A percentile compares a stretch with the other conserved stretches of the same genome.
Conservation (phyloP, 2,797 vertebrate genomes). For the Numenius phaeopus region DNA sequence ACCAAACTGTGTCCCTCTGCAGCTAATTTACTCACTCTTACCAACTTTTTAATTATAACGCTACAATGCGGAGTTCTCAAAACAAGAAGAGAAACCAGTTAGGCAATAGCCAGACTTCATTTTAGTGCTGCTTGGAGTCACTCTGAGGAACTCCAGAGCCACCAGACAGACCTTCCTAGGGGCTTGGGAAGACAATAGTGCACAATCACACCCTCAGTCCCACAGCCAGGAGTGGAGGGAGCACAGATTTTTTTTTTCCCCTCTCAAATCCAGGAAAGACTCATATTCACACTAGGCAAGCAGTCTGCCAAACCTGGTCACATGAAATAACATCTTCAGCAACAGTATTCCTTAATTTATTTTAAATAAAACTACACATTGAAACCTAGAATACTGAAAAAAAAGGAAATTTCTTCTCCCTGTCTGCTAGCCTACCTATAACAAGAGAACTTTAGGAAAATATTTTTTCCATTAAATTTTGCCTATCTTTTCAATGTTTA, state of each 20-base stretch:
- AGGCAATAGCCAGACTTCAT: not conserved
- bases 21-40: not conserved
- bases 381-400: not conserved
- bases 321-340: not conserved
- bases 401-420: not conserved
- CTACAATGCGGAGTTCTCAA: not conserved
- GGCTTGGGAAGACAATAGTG: not conserved
- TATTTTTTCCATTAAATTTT: not conserved
- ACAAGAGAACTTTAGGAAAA: not conserved
- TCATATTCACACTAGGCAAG: not conserved
- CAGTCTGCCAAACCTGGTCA: not conserved
- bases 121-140: not conserved
- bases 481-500: slow-evolving; percentile 17
- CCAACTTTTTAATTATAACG: not conserved
- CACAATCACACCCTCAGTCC: not conserved
- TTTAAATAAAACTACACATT: not conserved
- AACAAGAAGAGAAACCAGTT: not conserved
- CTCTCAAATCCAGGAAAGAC: not conserved
- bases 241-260: not conserved
- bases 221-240: not conserved
- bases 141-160: not conserved
- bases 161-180: not conserved
- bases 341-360: not conserved
- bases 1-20: not conserved
- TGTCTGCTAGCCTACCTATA: not conserved